Base-by-base conservation (phyloP, 2,113 vertebrate species). In the Siniperca knerii region DNA sequence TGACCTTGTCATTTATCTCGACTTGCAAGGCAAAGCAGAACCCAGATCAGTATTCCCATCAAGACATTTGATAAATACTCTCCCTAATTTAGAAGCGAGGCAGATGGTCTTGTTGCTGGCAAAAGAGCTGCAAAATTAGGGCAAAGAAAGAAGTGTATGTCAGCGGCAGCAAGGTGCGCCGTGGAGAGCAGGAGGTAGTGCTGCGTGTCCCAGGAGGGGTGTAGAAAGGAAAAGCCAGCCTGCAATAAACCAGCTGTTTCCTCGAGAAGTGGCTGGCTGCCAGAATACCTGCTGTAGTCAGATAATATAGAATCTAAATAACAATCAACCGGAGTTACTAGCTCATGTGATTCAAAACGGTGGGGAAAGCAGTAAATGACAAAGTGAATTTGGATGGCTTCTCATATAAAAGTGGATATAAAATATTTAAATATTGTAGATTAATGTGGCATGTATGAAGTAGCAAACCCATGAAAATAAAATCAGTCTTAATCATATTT, bases 201-300 rank as follows among this genome's bases (percentile, higher is more conserved):
- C 72, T 74, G 82, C 2, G 29, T 18, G 74, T 89, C 87, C 85
- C 90, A 9, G 84, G 82, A 81, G 89, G 66, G 25, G 8, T 11
- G 70, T 8, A 16, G 46, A 82, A 73, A 90, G 67, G 68, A 76
- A 77, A 85, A 46, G 52, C 8, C 67, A 84, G 69, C 29, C 4
- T 81, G 82, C 79, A 81, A 70, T 76, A 77, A 90, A 89, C 11
- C 91, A 92, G 85, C 89, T 89, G 90, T 87, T 92, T 91, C 87
- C 67, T 29, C 67, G 11, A 69, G 77, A 79, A 69, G 70, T 82
- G 89, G 81, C 79, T 6, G 48, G 4, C 42, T 35, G 83, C 87
- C 74, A 82, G 10, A 33, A 35, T 44, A 85, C 82, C 84, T 89
- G 87, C 83, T 64, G 46, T 12, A 9, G 62, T 79, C 70, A 21